Evolutionary conservation across 2,888 invertebrate genomes (phyloP), one percentile per base, ranked within the genome.

Genomic region (Lycaena phlaeas): DNA sequence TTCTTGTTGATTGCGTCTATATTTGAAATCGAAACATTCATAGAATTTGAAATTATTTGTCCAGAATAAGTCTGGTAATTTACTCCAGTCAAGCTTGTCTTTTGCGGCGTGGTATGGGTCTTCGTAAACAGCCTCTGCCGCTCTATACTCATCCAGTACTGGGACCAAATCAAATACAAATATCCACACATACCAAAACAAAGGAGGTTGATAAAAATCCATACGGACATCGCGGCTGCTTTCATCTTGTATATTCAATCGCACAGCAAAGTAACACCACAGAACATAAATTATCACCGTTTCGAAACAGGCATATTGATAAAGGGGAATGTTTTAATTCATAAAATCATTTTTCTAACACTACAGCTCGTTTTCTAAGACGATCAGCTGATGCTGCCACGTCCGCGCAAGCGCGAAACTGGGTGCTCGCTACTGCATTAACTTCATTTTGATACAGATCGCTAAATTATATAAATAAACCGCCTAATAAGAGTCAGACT

Each of bases 101-200:
- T 66, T 36, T 64, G 70, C 6, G 59, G 49, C 6, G 46, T 49
- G 7, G 46, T 59, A 1, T 77, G 68, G 0, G 65, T 56, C 43
- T 69, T 74, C 50, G 68, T 71, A 31, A 84, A 75, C 48, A 81
- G 64, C 42, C 78, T 78, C 56, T 88, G 86, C 48, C 86, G 82
- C 53, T 88, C 87, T 43, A 87, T 75, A 45, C 87, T 86, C 75
- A 87, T 86, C 90, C 90, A 91, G 59, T 90, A 91, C 56, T 90
- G 89, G 0, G 89, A 89, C 90, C 91, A 91, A 37, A 92, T 82
- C 27, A 91, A 68, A 62, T 91, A 91, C 51, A 90, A 85, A 58
- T 91, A 92, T 27, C 90, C 89, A 52, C 90, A 88, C 88, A 91
- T 90, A 7, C 90, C 91, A 55, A 91, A 88, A 56, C 90, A 87